Evolutionary conservation across 2,113 vertebrate species (phyloP), one percentile per base, ranked within the genome.

Genomic region (Oryzias melastigma): DNA sequence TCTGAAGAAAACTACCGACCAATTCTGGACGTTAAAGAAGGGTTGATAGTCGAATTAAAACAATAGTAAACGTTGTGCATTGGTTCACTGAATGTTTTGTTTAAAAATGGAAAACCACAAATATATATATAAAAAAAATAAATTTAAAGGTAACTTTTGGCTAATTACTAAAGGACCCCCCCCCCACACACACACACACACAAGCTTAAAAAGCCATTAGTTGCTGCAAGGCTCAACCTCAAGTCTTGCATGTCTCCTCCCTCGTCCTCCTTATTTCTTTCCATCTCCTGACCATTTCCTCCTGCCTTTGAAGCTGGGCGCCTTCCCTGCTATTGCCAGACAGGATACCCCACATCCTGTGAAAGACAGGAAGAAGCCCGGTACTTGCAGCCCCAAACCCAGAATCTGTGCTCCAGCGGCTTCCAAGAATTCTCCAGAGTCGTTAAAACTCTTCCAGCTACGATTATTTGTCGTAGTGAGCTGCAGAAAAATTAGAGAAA

Each of bases 261-360:
- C 62, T 63, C 59, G 74, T 66, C 65, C 75, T 76, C 52, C 58
- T 59, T 70, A 73, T 72, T 53, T 50, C 70, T 60, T 68, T 67
- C 58, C 77, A 73, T 84, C 79, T 68, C 77, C 61, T 81, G 63
- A 81, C 90, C 90, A 88, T 86, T 76, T 91, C 90, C 77, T 15
- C 73, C 75, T 88, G 85, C 54, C 87, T 92, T 92, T 87, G 76
- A 89, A 93, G 89, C 75, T 1, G 1, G 20, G 64, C 71, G 48
- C 56, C 62, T 70, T 73, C 47, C 86, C 78, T 76, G 86, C 87
- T 62, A 71, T 76, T 86, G 85, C 87, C 91, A 93, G 91, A 90
- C 92, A 92, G 92, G 91, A 93, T 91, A 82, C 89, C 89, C 88
- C 42, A 89, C 91, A 93, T 94, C 93, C 93, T 93, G 86, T 78